Evolutionary conservation across 2,888 invertebrate species (phyloP).

Genomic region (Embidobia sp.): DNA sequence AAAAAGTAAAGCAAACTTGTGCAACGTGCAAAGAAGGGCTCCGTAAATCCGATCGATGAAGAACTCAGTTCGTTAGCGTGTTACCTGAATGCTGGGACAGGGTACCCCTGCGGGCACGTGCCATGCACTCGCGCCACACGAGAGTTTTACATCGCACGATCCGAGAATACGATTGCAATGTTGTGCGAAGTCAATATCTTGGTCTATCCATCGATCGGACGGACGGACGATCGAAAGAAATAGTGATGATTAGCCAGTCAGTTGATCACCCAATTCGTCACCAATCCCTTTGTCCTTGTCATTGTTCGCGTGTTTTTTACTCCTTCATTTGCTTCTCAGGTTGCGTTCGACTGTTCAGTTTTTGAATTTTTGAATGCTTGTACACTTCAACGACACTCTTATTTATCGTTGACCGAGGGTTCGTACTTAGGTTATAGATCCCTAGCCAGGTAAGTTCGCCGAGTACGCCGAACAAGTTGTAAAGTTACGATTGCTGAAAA

Average conservation of each 20-base stretch:
- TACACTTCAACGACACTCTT: constrained; percentile 16
- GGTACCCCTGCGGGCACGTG: constrained; percentile 90
- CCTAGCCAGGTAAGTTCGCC: constrained; percentile 32
- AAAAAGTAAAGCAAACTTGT: too few relatives aligned
- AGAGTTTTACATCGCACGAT: constrained; percentile 68
- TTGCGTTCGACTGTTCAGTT: constrained; percentile 34
- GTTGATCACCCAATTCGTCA: constrained; percentile 33
- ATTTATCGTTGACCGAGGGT: constrained; percentile 8
- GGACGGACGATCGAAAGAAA: constrained; percentile 55
- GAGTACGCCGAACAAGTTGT: constrained; percentile 5
- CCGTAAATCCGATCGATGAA: constrained; percentile 60
- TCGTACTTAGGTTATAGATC: too few relatives aligned
- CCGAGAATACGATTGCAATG: constrained; percentile 52
- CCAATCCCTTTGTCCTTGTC: constrained; percentile 65
- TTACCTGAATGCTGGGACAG: constrained; percentile 99
- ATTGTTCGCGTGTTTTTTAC: constrained; percentile 58
- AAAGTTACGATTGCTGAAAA: neutral
- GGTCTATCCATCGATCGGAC: constrained; percentile 64
- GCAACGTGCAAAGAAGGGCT: too few relatives aligned
- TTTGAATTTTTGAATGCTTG: constrained; percentile 38
- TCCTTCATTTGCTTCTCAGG: constrained; percentile 51
- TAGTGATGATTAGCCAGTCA: constrained; percentile 56
- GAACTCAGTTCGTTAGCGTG: constrained; percentile 83
- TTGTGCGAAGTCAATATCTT: constrained; percentile 60
- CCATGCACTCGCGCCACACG: constrained; percentile 73